Evolutionary conservation across 2,888 invertebrate species (phyloP).

Genomic region (Aromia moschata): DNA sequence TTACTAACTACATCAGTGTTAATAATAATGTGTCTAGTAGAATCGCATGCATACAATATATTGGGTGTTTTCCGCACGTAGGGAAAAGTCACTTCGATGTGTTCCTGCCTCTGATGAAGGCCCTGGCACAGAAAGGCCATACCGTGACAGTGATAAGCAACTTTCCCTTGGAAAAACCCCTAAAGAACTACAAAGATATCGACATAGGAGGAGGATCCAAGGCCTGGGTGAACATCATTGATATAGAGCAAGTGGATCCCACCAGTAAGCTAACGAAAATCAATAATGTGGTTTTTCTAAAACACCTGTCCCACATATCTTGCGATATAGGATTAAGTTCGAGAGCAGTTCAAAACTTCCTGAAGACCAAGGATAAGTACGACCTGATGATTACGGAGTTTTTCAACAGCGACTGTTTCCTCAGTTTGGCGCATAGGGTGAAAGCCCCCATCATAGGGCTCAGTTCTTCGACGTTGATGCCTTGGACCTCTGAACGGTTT

Average conservation of each 20-base stretch:
- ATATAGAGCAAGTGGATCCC: conserved; percentile 1
- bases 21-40: too few species aligned
- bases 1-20: too few species aligned
- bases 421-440: conserved; percentile 71
- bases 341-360: conserved; percentile 53
- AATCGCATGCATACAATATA: conserved; percentile 59
- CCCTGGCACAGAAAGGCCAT: conserved; percentile 71
- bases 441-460: conserved; percentile 68
- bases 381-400: conserved; percentile 74
- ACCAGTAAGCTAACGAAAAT: conserved; percentile 4
- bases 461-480: conserved; percentile 47
- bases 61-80: conserved; percentile 74
- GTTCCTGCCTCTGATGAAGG: conserved; percentile 67
- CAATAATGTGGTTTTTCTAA: background rate
- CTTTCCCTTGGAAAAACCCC: conserved; percentile 65
- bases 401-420: conserved; percentile 76
- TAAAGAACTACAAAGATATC: conserved; percentile 67
- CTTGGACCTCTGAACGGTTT: conserved; percentile 60
- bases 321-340: conserved; percentile 23
- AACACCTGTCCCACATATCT: conserved; percentile 12
- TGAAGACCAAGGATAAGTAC: conserved; percentile 64
- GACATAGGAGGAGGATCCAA: conserved; percentile 10
- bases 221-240: conserved; percentile 6
- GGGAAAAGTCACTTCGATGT: conserved; percentile 78
- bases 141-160: conserved; percentile 74